Evolutionary conservation across 2,888 invertebrate species (phyloP).

Genomic region (Drosophila nr. medialis): DNA sequence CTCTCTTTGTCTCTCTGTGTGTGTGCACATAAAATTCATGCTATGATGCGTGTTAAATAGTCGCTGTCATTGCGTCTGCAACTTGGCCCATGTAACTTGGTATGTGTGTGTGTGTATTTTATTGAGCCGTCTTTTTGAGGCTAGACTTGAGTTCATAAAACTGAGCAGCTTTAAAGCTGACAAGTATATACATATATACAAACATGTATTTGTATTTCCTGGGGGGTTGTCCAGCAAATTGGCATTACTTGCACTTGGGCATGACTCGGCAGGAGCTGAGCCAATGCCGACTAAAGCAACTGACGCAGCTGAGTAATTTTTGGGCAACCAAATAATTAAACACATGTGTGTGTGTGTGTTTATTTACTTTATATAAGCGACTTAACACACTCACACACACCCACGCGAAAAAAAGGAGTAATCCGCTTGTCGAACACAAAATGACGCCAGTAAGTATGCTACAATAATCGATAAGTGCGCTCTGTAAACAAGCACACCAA

Average conservation of each 20-base stretch:
- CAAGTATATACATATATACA: not conserved
- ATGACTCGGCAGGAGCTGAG: constrained; percentile 51
- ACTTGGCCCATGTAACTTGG: constrained; percentile 27
- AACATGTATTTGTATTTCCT: not conserved
- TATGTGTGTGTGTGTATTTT: constrained; percentile 13
- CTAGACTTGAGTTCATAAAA: constrained; percentile 49
- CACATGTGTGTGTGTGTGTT: not conserved
- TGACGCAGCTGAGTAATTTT: constrained; percentile 32
- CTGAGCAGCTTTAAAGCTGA: constrained; percentile 22
- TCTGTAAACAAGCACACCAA: constrained; percentile 17
- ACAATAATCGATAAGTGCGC: constrained; percentile 76
- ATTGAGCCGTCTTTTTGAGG: constrained; percentile 24
- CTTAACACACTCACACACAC: constrained; percentile 10
- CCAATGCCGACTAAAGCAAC: constrained; percentile 3
- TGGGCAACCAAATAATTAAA: constrained; percentile 11
- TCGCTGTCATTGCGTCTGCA: constrained; percentile 66
- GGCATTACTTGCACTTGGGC: constrained; percentile 63
- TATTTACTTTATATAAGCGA: constrained; percentile 8
- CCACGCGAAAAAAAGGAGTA: constrained; percentile 21
- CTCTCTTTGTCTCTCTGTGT: constrained; percentile 6
- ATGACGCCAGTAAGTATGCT: constrained; percentile 73
- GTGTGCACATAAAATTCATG: constrained; percentile 65
- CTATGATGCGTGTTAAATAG: constrained; percentile 76
- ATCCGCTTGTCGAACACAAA: constrained; percentile 46
- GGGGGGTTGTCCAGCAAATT: constrained; percentile 58